Base-by-base conservation (phyloP, 2,113 vertebrate species). In the Tenebrosternarchus preto region DNA sequence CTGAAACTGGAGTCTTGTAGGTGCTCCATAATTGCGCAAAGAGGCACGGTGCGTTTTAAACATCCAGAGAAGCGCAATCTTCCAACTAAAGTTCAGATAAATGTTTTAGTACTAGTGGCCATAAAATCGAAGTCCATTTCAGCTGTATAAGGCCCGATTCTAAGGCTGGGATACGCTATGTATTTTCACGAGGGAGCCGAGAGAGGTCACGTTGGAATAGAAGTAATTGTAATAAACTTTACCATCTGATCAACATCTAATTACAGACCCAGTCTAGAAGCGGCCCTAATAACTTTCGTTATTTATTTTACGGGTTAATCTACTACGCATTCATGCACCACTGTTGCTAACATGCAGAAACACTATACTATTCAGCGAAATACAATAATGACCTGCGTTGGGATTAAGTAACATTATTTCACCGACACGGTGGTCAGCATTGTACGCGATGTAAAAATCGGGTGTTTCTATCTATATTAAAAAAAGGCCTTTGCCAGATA, bases 1-100 rank as follows among this genome's bases (percentile, higher is more conserved):
- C 73, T 74, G 9, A 91, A 84, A 63, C 87, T 86, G 74, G 88
- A 86, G 79, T 85, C 84, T 69, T 83, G 80, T 3, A 82, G 39
- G 6, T 87, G 85, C 53, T 92, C 92, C 92, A 94, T 92, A 36
- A 73, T 69, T 78, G 77, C 78, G 73, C 71, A 78, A 73, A 80
- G 82, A 83, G 56, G 87, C 84, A 82, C 73, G 75, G 70, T 73
- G 60, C 75, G 73, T 86, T 87, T 79, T 83, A 75, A 81, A 74
- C 84, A 79, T 85, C 80, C 74, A 79, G 77, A 68, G 75, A 55
- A 73, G 61, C 66, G 33, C 59, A 72, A 73, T 64, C 86, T 86
- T 85, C 81, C 80, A 87, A 88, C 82, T 82, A 86, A 85, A 80
- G 76, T 73, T 80, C 74, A 85, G 22, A 82, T 84, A 69, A 64